These are phyloP conservation scores for Julus scandinavius DNA, from an alignment of 2,888 invertebrate species.

Conservation along the genomic window DNA sequence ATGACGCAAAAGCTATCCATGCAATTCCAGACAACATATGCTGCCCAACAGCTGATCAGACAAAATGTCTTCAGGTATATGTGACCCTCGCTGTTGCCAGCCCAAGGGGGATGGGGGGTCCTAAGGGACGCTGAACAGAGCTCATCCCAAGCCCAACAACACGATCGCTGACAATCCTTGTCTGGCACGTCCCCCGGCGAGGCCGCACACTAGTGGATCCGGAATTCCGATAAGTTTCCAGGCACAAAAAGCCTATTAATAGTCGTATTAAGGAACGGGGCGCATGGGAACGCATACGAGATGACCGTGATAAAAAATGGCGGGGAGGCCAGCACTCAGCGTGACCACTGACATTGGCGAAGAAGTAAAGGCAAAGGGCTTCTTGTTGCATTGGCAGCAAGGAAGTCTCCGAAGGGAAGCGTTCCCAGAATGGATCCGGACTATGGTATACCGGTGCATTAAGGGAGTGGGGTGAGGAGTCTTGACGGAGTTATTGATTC, in stretches of 20 bases:
- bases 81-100: too few species aligned
- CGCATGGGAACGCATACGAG: not conserved
- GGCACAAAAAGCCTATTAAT: not conserved
- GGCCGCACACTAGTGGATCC: not conserved
- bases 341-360: too few species aligned
- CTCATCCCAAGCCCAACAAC: not conserved
- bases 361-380: not conserved
- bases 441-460: not conserved
- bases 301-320: not conserved
- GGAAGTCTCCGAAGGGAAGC: not conserved
- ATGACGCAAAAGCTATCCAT: too few species aligned
- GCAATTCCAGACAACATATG: too few species aligned
- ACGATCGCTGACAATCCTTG: not conserved
- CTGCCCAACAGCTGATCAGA: too few species aligned
- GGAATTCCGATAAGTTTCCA: not conserved
- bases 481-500: slow-evolving; percentile 8
- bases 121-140: not conserved
- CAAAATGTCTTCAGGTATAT: too few species aligned
- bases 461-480: not conserved
- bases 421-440: not conserved
- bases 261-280: not conserved
- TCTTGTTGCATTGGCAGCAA: not conserved
- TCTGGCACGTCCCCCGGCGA: not conserved
- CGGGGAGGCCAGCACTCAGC: not conserved
- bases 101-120: not conserved